Evolutionary conservation across 2,888 invertebrate species (phyloP), one percentile per base, ranked within the genome.

Genomic region (Pseudanteris insignis): DNA sequence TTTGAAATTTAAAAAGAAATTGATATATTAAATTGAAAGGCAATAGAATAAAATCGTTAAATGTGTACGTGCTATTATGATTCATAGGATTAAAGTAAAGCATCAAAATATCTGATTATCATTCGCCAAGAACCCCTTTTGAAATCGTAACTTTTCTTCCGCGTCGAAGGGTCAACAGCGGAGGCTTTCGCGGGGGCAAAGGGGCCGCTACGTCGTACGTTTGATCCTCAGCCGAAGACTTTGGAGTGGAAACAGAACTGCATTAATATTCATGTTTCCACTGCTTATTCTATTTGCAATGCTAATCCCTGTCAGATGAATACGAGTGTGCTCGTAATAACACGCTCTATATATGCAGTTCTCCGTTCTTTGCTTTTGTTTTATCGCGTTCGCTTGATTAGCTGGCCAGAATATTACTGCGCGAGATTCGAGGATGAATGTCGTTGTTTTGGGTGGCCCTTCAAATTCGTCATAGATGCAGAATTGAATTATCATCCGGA

Each of bases 221-320:
- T 43, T 40, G 47, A 61, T 32, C 46, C 37, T 47, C 53, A 61
- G 66, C 64, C 64, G 64, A 67, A 67, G 69, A 70, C 66, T 70
- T 71, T 68, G 63, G 69, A 68, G 60, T 67, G 67, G 71, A 68
- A 70, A 68, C 68, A 67, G 69, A 69, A 66, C 67, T 70, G 71
- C 71, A 73, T 73, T 73, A 74, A 75, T 73, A 74, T 75, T 74
- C 73, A 74, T 75, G 69, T 60, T 65, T 57, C 67, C 63, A 61
- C 67, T 72, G 71, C 71, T 73, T 72, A 73, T 73, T 73, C 67
- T 70, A 74, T 75, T 74, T 75, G 73, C 74, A 74, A 73, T 73
- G 68, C 71, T 74, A 75, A 74, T 74, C 67, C 44, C 30, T 41
- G 18, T 32, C 57, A 63, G 67, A 69, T 64, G 69, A 66, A 67